Conservation (phyloP, 1,140 invertebrate species). For the Zaprionus nigranus region DNA sequence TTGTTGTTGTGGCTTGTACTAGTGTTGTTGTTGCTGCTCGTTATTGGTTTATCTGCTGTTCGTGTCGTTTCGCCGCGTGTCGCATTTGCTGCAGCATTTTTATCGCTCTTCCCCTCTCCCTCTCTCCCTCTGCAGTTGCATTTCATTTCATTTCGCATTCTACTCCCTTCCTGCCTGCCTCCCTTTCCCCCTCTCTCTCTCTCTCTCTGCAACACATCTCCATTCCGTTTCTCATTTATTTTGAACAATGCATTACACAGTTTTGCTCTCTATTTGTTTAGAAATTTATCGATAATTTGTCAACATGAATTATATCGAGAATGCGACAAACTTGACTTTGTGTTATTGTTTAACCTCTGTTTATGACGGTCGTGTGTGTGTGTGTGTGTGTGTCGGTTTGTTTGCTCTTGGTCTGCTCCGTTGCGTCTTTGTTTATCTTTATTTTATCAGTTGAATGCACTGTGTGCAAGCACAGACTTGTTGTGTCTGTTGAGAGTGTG, state of each 20-base stretch:
- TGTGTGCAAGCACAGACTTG: neutral
- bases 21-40: slow-evolving; percentile 29
- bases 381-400: neutral
- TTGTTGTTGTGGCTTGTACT: slow-evolving; percentile 38
- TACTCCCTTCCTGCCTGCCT: neutral
- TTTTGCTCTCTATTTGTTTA: slow-evolving; percentile 46
- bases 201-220: neutral
- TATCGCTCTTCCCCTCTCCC: slow-evolving; percentile 36
- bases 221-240: slow-evolving; percentile 42
- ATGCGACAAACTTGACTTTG: slow-evolving; percentile 15
- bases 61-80: slow-evolving; percentile 41
- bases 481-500: neutral
- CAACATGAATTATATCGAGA: slow-evolving; percentile 56
- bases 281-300: slow-evolving; percentile 70
- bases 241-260: slow-evolving; percentile 47
- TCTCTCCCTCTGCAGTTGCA: slow-evolving; percentile 29
- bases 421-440: neutral
- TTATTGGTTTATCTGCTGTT: slow-evolving; percentile 44
- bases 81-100: slow-evolving; percentile 50
- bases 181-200: no score
- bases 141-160: slow-evolving; percentile 58
- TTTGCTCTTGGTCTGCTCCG: neutral
- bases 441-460: neutral
- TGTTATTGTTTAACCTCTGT: slow-evolving; percentile 19
- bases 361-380: neutral